phyloP scores from a whole-genome alignment of 2,888 invertebrate species.

The Lucinisca nassula region DNA sequence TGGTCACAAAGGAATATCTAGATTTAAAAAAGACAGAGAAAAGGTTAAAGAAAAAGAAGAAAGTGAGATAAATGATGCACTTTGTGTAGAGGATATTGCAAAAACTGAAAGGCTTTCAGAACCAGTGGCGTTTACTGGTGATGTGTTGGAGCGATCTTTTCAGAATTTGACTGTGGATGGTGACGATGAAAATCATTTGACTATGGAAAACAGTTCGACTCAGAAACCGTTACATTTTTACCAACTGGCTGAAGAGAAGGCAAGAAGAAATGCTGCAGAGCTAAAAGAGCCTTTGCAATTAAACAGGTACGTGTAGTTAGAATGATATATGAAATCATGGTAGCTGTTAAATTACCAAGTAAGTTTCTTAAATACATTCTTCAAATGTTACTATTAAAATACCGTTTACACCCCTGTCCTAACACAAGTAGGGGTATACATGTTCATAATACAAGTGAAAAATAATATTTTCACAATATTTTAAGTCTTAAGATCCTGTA shows the following conservation, averaged over 20 bases:
- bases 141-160: slow-evolving; percentile 7
- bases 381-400: no score
- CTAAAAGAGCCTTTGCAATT: slow-evolving; percentile 16
- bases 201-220: background rate
- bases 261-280: slow-evolving; percentile 30
- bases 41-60: background rate
- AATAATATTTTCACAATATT: no score
- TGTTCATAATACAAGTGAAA: no score
- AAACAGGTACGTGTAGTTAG: slow-evolving; percentile 38
- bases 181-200: background rate
- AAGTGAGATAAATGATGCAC: background rate
- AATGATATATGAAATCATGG: no score
- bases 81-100: background rate
- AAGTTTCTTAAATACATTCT: no score
- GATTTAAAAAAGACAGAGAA: slow-evolving; percentile 1
- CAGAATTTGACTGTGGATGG: background rate
- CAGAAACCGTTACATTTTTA: slow-evolving; percentile 54
- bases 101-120: background rate
- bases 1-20: background rate
- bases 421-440: no score
- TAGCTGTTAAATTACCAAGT: no score
- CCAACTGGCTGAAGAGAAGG: slow-evolving; percentile 63
- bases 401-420: no score
- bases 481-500: no score
- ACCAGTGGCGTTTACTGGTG: background rate